Base-by-base conservation (phyloP, 2,888 invertebrate species). In the Drosophila algonquin region DNA sequence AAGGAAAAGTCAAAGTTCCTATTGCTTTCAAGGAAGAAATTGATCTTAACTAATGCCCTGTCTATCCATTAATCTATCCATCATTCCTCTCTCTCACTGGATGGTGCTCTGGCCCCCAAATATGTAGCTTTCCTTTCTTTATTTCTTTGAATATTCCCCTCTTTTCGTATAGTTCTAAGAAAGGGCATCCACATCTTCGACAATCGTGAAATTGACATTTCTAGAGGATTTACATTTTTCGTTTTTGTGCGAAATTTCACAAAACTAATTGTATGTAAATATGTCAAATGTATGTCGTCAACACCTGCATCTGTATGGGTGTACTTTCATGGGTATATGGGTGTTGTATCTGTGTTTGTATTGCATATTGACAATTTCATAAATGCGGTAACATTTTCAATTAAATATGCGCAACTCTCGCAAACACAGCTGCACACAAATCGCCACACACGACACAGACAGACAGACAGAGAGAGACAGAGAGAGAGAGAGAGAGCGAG, bases 181-280 rank as follows among this genome's bases (percentile, higher is more conserved):
- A 40, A 40, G 40, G 6, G 40, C 7, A 40, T 35, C 5, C 35
- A 12, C 35, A 2, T 14, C 35, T 40, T 40, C 6, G 4, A 14
- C 40, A 40, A 14, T 6, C 6, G 0, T 0, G 6, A 40, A 40
- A 14, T 40, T 14, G 1, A 6, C 14, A 2, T 40, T 40, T 40
- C 14, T 6, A 14, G 58, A 40, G 56, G 76, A 87, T 80, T 86
- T 83, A 84, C 78, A 89, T 89, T 76, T 82, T 75, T 65, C 12
- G 53, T 75, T 59, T 72, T 75, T 69, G 72, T 45, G 51, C 69
- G 67, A 65, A 65, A 59, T 67, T 71, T 65, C 55, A 60, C 76
- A 87, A 87, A 89, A 89, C 85, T 89, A 85, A 85, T 89, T 89
- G 86, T 87, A 89, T 85, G 89, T 75, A 87, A 87, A 85, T 85